A percentile compares a stretch with the other conserved stretches of the same genome.
Evolutionary conservation across 2,888 invertebrate species (phyloP).

Genomic region (Sericinus montela): DNA sequence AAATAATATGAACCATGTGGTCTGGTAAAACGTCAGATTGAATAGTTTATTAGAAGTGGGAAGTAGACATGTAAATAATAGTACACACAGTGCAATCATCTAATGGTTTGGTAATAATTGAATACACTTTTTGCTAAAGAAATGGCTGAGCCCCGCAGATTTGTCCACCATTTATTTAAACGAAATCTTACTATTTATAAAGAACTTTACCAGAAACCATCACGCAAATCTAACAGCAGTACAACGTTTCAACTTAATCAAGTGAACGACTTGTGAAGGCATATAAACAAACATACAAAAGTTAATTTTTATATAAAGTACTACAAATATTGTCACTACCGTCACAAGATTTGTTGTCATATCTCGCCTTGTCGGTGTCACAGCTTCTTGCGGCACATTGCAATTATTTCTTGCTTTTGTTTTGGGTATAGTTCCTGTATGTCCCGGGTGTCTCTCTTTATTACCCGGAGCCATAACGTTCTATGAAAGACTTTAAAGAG

Average conservation of each 20-base stretch:
- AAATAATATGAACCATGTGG: constrained; percentile 56
- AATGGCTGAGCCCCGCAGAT: too few species aligned
- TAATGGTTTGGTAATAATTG: too few species aligned
- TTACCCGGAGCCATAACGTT: constrained; percentile 75
- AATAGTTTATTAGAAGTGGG: constrained; percentile 18
- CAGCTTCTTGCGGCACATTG: constrained; percentile 80
- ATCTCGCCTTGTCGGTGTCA: constrained; percentile 80
- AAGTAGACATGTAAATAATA: too few species aligned
- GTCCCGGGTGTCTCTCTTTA: constrained; percentile 70
- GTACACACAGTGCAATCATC: too few species aligned
- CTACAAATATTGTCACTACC: constrained; percentile 39
- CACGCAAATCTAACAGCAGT: too few species aligned
- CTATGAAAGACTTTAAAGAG: constrained; percentile 26
- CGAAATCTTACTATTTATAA: too few species aligned
- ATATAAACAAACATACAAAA: too few species aligned
- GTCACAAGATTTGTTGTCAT: constrained; percentile 74
- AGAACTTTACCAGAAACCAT: too few species aligned
- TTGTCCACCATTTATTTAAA: too few species aligned
- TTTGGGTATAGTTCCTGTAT: constrained; percentile 85
- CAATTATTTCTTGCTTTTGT: constrained; percentile 80
- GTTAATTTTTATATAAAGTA: neutral
- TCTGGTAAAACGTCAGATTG: constrained; percentile 51
- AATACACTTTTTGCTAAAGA: too few species aligned
- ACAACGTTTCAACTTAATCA: too few species aligned
- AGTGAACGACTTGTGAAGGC: too few species aligned